Base-by-base conservation (phyloP, 2,113 vertebrate genomes). In the Delphinapterus leucas region DNA sequence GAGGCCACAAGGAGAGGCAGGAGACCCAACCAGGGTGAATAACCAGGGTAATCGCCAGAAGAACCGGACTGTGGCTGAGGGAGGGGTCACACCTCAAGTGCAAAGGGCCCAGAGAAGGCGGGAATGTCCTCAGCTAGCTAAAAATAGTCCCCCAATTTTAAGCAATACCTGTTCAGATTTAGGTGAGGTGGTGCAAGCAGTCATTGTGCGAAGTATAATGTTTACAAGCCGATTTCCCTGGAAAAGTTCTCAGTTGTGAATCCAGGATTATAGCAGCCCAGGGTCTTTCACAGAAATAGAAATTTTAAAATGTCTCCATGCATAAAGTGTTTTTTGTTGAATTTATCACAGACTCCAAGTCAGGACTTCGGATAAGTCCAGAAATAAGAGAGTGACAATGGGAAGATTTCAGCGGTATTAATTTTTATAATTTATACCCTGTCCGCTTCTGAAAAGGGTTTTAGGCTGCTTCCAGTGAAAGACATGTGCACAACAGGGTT, bases 401-500 rank as follows among this genome's bases (percentile, higher is more conserved):
- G 86, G 67, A 60, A 81, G 80, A 74, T 87, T 92, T 74, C 73
- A 25, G 23, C 7, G 2, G 41, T 20, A 38, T 89, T 95, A 94
- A 87, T 89, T 97, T 97, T 92, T 97, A 94, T 89, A 86, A 90
- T 92, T 80, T 63, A 76, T 21, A 74, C 36, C 55, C 90, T 74
- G 61, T 84, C 63, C n/a, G 53, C 93, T 92, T 96, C 93, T 92
- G 76, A 80, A 74, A 90, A 74, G 65, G 88, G 68, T 61, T 67
- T 6, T 61, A 90, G 55, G 80, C 80, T 63, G 80, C 84, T 81
- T 76, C 90, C 90, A 83, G 8, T 96, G 83, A 87, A 92, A 94
- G 83, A 26, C 9, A 26, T 20, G 76, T 23, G 74, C 68, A 79
- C 84, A 63, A 53, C n/a, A 28, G 92, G 65, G 36, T 25, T 65